These are phyloP conservation scores for Acanthoscelides obtectus DNA, from an alignment of 2,888 invertebrate species.

Conservation along the genomic window DNA sequence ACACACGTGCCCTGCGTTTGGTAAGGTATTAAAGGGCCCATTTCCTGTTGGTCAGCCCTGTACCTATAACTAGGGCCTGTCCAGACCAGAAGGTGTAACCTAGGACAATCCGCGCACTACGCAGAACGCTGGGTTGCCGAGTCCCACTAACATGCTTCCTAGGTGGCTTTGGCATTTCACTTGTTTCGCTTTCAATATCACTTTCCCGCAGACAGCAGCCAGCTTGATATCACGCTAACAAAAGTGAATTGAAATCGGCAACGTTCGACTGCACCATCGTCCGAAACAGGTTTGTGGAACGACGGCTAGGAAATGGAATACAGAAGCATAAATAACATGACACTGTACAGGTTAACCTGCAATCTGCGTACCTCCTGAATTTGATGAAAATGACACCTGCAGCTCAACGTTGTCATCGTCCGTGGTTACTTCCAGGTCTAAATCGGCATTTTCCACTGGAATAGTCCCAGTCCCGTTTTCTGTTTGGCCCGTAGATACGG, in stretches of 20 bases:
- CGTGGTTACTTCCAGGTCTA: constrained; percentile 50
- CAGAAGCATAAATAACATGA: constrained; percentile 9
- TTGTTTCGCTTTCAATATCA: constrained; percentile 28
- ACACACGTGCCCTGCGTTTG: too few relatives aligned
- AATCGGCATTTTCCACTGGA: constrained; percentile 45
- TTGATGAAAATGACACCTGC: constrained; percentile 59
- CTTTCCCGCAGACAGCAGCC: constrained; percentile 22
- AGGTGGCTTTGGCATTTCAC: constrained; percentile 4
- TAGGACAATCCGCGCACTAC: constrained; percentile 36
- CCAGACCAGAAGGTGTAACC: constrained; percentile 40
- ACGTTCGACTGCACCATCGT: constrained; percentile 4
- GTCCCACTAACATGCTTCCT: constrained; percentile 21
- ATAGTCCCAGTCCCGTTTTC: constrained; percentile 41
- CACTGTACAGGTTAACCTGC: constrained; percentile 32
- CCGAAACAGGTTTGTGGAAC: constrained; percentile 24
- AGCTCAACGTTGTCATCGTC: constrained; percentile 58
- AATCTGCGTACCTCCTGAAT: constrained; percentile 54
- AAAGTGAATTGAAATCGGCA: constrained; percentile 30
- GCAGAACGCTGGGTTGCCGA: constrained; percentile 25
- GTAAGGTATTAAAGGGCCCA: too few relatives aligned
- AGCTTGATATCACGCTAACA: constrained; percentile 20
- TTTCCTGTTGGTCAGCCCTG: too few relatives aligned
- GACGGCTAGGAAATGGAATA: constrained; percentile 9
- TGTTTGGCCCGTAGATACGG: constrained; percentile 57
- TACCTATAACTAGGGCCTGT: background rate